phyloP scores from a whole-genome alignment of 2,113 vertebrate species.

The Damaliscus lunatus region DNA sequence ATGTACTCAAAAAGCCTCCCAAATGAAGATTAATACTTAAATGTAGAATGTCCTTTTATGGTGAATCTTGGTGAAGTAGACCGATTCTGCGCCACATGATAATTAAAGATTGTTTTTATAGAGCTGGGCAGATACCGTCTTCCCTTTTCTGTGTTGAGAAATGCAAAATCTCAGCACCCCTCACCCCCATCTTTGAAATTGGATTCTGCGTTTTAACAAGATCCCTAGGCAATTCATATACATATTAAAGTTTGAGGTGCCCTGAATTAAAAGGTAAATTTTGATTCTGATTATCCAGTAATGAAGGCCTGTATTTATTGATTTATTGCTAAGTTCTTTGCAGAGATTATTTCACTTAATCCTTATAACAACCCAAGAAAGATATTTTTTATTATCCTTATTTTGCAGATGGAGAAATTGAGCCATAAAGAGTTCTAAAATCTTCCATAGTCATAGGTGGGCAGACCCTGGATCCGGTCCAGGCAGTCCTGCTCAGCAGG shows the following conservation, averaged over 20 bases:
- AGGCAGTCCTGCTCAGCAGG: background rate
- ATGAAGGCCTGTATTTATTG: background rate
- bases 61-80: background rate
- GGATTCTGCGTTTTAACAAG: background rate
- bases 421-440: background rate
- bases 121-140: background rate
- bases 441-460: background rate
- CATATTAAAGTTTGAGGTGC: background rate
- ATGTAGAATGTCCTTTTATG: background rate
- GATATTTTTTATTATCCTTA: background rate
- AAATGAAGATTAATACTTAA: background rate
- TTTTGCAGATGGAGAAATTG: background rate
- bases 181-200: background rate
- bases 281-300: background rate
- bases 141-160: background rate
- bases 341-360: background rate
- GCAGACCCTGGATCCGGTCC: background rate
- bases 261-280: background rate
- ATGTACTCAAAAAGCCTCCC: background rate
- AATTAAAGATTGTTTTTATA: background rate
- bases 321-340: slow-evolving; percentile 11
- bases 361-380: background rate
- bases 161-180: background rate
- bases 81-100: background rate
- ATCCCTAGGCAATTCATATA: background rate